Base-by-base conservation (phyloP, 2,888 invertebrate genomes). In the Ophion obscuratus region DNA sequence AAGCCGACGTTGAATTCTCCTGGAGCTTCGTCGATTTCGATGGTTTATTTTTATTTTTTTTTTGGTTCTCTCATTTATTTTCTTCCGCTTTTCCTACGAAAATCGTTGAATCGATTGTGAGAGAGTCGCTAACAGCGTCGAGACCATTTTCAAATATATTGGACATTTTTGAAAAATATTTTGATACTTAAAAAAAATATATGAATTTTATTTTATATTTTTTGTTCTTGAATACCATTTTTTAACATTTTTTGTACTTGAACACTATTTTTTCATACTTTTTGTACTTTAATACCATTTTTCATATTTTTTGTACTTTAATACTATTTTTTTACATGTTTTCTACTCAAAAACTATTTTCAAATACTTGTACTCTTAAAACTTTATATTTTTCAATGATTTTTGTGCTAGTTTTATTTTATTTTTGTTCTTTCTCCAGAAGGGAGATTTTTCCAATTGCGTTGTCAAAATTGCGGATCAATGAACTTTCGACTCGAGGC, bases 401-500 rank as follows among this genome's bases (percentile, higher is more conserved):
- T 61, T 61, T 61, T 20, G 20, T 61, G 0, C 20, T 24, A 10
- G 10, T 44, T n/a, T 44, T 10, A 44, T n/a, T 68, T 31, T 24
- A 3, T n/a, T 44, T 71, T 7, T 14, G 0, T 47, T 24, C 0
- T 47, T 27, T 53, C 9, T 27, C 24, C 20, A 47, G 10, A 24
- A 47, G 24, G 31, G 44, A 31, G 36, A n/a, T 4, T 20, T 20
- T 11, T 2, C 24, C 9, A 5, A 20, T 3, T 5, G 5, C 10
- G 20, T 24, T 0, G 27, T 10, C 17, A 44, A 68, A 17, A 53
- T 27, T 24, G 11, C 24, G 57, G 64, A 36, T 44, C 24, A 66
- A 76, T 20, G 6, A n/a, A 64, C 36, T 53, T 20, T 64, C 20
- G 4, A 40, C 57, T 83, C 81, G 78, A 81, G 66, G 57, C 75